Conservation (phyloP, 2,113 vertebrate genomes). For the Mionectes macconnelli region DNA sequence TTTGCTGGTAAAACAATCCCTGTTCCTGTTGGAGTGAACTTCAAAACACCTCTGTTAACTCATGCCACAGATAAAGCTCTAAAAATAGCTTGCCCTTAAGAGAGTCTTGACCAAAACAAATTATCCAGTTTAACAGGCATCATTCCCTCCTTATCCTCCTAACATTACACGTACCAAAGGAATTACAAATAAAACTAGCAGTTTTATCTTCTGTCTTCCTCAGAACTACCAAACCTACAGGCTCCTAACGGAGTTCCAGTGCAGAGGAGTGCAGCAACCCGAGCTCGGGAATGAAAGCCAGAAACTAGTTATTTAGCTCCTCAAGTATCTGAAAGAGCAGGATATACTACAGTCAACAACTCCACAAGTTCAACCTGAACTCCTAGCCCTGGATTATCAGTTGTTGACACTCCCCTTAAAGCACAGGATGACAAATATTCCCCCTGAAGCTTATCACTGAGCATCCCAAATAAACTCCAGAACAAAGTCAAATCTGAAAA, state of each 20-base stretch:
- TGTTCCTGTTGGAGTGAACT: neutral
- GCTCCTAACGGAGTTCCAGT: neutral
- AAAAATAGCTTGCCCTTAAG: slow-evolving; percentile 26
- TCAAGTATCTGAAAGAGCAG: neutral
- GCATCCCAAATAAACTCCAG: neutral
- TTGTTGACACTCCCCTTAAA: neutral
- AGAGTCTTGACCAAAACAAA: slow-evolving; percentile 32
- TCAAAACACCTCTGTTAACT: slow-evolving; percentile 17
- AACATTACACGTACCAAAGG: neutral
- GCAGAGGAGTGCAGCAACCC: neutral
- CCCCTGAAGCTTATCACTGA: neutral
- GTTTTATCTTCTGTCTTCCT: neutral
- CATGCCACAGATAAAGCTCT: neutral
- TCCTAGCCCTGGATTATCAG: neutral
- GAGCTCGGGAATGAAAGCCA: neutral
- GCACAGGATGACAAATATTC: neutral
- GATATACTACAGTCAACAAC: neutral
- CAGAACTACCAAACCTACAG: neutral
- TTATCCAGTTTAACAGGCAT: neutral
- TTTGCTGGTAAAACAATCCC: neutral
- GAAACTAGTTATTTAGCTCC: neutral
- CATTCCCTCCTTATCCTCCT: neutral
- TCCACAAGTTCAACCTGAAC: neutral
- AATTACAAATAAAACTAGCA: neutral
- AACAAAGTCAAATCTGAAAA: neutral